Evolutionary conservation across 2,113 vertebrate species (phyloP).

Genomic region (Lucifuga dentata): DNA sequence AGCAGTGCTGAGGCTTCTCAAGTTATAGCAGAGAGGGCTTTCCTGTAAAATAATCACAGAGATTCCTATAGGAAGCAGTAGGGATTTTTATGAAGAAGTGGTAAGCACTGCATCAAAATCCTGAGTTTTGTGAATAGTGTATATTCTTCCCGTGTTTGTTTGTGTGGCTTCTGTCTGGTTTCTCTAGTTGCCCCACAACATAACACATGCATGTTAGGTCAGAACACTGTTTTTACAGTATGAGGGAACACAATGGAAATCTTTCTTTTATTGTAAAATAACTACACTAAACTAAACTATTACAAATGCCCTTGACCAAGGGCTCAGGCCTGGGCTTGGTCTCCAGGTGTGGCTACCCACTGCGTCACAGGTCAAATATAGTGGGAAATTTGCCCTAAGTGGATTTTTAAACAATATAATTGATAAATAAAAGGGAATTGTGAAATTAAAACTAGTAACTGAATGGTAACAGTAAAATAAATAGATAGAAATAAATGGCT

Average conservation of each 20-base stretch:
- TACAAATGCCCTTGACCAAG: constrained; percentile 38
- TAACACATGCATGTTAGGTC: background rate
- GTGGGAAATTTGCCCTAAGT: background rate
- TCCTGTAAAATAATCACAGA: constrained; percentile 59
- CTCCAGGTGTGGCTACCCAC: constrained; percentile 1
- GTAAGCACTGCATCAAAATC: too few species aligned
- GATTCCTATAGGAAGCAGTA: constrained; percentile 58
- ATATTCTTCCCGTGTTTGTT: too few species aligned
- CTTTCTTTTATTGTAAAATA: too few species aligned
- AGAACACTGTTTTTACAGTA: background rate
- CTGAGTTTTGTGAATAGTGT: too few species aligned
- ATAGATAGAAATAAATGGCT: too few species aligned
- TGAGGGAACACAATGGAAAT: background rate
- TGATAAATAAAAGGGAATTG: background rate
- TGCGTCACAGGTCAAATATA: background rate
- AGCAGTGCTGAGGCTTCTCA: constrained; percentile 58
- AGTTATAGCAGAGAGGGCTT: constrained; percentile 49
- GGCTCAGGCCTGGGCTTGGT: constrained; percentile 12
- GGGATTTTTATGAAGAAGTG: constrained; percentile 37
- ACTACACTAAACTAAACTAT: too few species aligned
- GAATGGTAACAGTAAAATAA: too few species aligned
- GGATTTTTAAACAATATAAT: too few species aligned
- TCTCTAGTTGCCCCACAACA: constrained; percentile 11
- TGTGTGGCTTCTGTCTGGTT: constrained; percentile 10
- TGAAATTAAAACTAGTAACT: constrained; percentile 15